Evolutionary conservation across 2,888 invertebrate species (phyloP).

Genomic region (Chloroclystis v-ata): DNA sequence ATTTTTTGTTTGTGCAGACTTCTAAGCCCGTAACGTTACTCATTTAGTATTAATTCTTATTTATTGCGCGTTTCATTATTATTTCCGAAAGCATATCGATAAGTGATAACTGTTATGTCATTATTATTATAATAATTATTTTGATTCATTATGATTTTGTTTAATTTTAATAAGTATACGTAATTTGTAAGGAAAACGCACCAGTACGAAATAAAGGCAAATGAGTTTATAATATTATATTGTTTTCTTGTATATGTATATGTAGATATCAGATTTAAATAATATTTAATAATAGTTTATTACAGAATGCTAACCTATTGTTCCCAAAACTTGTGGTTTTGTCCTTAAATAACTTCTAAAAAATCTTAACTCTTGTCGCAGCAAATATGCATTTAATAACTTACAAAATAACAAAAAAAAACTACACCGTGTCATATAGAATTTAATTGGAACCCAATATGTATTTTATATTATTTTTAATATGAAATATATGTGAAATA

Average conservation of each 20-base stretch:
- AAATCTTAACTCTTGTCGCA: no score
- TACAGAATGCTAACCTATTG: no score
- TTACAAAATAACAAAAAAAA: no score
- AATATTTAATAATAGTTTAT: no score
- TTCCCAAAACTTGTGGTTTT: no score
- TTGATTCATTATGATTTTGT: constrained; percentile 44
- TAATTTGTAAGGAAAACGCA: constrained; percentile 73
- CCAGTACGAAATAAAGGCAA: constrained; percentile 78
- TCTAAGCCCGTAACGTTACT: background rate
- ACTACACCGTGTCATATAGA: no score
- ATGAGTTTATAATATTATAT: constrained; percentile 67
- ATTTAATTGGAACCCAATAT: no score
- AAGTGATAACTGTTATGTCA: constrained; percentile 59
- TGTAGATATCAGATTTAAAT: background rate
- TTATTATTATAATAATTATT: constrained; percentile 55
- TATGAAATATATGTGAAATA: no score
- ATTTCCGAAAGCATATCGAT: constrained; percentile 62
- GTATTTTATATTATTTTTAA: no score
- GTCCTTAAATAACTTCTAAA: no score
- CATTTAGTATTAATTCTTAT: constrained; percentile 26
- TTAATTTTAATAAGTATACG: constrained; percentile 62
- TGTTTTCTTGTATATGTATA: constrained; percentile 7
- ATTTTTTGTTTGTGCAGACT: background rate
- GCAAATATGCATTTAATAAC: no score
- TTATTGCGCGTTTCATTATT: constrained; percentile 38